A percentile compares a stretch with the other conserved stretches of the same genome.
These are phyloP conservation scores for Andrena flavipes DNA, from an alignment of 2,888 invertebrate species.

Conservation along the genomic window DNA sequence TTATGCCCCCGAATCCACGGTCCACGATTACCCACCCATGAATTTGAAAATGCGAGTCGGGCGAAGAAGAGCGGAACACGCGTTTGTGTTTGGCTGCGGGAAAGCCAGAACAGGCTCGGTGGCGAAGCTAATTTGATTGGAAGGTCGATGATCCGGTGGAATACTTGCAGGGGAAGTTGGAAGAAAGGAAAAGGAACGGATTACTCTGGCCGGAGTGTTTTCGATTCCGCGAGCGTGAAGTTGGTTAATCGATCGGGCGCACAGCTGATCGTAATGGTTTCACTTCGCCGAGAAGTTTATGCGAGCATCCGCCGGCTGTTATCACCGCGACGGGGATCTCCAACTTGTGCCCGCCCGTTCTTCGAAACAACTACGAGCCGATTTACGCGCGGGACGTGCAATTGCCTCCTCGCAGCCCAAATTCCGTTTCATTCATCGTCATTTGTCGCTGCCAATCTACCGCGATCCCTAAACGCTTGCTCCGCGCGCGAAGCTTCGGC, in stretches of 20 bases:
- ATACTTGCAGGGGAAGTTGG: neutral
- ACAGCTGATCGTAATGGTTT: constrained; percentile 59
- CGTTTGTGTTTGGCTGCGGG: no score
- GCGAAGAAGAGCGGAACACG: no score
- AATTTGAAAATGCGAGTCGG: no score
- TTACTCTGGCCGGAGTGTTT: constrained; percentile 9
- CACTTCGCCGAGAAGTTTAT: constrained; percentile 38
- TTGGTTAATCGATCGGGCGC: constrained; percentile 76
- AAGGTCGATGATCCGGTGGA: neutral
- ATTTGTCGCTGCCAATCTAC: neutral
- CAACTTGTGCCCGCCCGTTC: neutral
- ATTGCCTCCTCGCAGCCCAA: neutral
- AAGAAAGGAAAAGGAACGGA: constrained; percentile 8
- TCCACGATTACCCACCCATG: no score
- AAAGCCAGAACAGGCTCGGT: neutral
- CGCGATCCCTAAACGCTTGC: no score
- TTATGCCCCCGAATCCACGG: no score
- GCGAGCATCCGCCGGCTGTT: neutral
- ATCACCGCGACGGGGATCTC: constrained; percentile 17
- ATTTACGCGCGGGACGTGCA: neutral
- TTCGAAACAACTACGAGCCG: neutral
- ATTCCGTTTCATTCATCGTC: neutral
- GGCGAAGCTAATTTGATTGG: neutral
- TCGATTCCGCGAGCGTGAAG: constrained; percentile 52
- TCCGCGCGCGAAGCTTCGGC: no score